These are phyloP conservation scores for Ichneumoninae sp. DNA, from an alignment of 2,888 invertebrate species.

Conservation along the genomic window DNA sequence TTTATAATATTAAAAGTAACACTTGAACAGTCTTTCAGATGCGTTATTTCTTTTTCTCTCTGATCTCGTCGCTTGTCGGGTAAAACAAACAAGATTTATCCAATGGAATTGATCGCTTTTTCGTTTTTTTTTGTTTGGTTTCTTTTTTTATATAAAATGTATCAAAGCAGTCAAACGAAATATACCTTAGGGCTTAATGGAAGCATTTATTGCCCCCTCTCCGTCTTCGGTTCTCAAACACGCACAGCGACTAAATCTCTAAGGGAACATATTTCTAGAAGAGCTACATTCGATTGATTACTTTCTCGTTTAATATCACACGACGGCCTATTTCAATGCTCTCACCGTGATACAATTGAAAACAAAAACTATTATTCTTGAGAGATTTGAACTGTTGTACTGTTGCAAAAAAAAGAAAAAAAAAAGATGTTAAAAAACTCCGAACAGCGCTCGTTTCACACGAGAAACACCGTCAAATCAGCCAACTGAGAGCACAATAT, in stretches of 20 bases:
- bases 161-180: constrained; percentile 65
- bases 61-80: constrained; percentile 24
- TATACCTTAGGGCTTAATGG: constrained; percentile 60
- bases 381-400: constrained; percentile 7
- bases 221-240: constrained; percentile 45
- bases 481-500: constrained; percentile 19
- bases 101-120: constrained; percentile 19
- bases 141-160: constrained; percentile 55
- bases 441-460: not conserved
- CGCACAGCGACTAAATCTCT: constrained; percentile 46
- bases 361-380: constrained; percentile 21
- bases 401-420: constrained; percentile 1
- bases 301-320: constrained; percentile 65
- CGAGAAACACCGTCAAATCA: constrained; percentile 8
- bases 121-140: constrained; percentile 28
- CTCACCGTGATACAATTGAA: constrained; percentile 41
- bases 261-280: constrained; percentile 53
- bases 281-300: constrained; percentile 60
- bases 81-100: constrained; percentile 32
- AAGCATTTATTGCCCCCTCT: constrained; percentile 60
- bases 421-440: constrained; percentile 17
- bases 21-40: constrained; percentile 47
- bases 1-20: constrained; percentile 36
- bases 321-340: constrained; percentile 55
- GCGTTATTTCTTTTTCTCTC: constrained; percentile 8